Percentiles rank a stretch among this genome's conserved stretches.
phyloP scores from a whole-genome alignment of 1,140 invertebrate genomes.

The Heliothis virescens region DNA sequence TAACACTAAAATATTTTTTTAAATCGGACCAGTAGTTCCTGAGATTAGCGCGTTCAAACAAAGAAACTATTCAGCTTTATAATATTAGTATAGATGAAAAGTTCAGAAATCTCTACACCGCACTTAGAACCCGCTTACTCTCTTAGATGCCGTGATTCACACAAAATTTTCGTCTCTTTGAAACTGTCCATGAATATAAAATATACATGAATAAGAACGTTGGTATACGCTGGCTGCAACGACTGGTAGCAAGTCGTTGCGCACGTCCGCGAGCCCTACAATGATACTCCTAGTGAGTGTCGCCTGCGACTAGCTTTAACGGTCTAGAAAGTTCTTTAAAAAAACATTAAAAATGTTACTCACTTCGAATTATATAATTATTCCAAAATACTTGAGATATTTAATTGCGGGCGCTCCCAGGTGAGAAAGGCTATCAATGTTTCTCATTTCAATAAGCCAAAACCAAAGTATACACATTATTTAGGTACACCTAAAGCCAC shows the following conservation, averaged over 20 bases:
- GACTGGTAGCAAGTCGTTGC: slow-evolving; percentile 29
- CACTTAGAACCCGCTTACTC: slow-evolving; percentile 21
- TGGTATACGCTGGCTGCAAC: slow-evolving; percentile 15
- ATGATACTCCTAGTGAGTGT: slow-evolving; percentile 46
- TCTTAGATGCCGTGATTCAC: slow-evolving; percentile 14
- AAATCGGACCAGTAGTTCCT: too few species aligned
- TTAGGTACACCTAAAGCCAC: background rate
- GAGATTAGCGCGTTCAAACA: too few species aligned
- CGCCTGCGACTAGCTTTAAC: slow-evolving; percentile 36
- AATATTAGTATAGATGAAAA: too few species aligned
- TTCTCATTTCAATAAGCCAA: background rate
- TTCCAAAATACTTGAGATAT: too few species aligned
- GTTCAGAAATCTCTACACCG: slow-evolving; percentile 2
- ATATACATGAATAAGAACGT: slow-evolving; percentile 46
- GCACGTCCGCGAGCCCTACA: slow-evolving; percentile 38
- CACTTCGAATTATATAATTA: too few species aligned
- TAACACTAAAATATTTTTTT: too few species aligned
- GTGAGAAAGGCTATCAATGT: background rate
- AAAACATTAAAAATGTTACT: too few species aligned
- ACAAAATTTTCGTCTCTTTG: slow-evolving; percentile 33
- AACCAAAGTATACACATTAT: background rate
- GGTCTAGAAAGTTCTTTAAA: background rate
- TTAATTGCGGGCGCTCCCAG: too few species aligned
- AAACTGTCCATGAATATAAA: slow-evolving; percentile 46
- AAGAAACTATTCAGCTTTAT: too few species aligned